Percentiles rank a stretch among this genome's conserved stretches.
These are phyloP conservation scores for Smutsia gigantea DNA, from an alignment of 2,797 vertebrate species.

Conservation along the genomic window DNA sequence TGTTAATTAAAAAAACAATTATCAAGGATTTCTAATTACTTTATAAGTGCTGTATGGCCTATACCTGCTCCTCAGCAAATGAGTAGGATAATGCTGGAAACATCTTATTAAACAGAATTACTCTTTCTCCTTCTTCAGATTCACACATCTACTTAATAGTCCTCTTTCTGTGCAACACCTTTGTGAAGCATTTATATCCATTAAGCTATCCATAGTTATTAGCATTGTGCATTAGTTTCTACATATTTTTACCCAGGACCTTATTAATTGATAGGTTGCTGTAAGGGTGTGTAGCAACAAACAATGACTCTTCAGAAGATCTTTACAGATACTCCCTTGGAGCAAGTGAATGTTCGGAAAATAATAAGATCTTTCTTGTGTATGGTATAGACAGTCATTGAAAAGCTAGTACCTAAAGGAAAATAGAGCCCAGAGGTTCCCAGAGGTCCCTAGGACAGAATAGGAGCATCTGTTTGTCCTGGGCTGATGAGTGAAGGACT, in stretches of 20 bases:
- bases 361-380: not conserved
- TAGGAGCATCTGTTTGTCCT: not conserved
- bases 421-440: not conserved
- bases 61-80: slow-evolving; percentile 82
- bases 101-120: slow-evolving; percentile 82
- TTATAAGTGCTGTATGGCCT: slow-evolving; percentile 79
- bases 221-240: slow-evolving; percentile 65
- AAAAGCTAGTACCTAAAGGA: not conserved
- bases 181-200: slow-evolving; percentile 76
- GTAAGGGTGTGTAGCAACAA: not conserved
- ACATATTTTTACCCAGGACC: slow-evolving; percentile 52
- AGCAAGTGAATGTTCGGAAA: not conserved
- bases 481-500: not conserved
- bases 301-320: not conserved
- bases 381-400: not conserved
- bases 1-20: slow-evolving; percentile 87
- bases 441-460: not conserved
- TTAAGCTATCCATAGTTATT: slow-evolving; percentile 75
- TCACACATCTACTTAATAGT: slow-evolving; percentile 78
- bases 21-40: slow-evolving; percentile 84
- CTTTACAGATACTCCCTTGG: not conserved
- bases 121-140: slow-evolving; percentile 74
- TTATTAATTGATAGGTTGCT: not conserved
- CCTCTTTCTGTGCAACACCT: slow-evolving; percentile 74
- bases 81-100: slow-evolving; percentile 81